Evolutionary conservation across 2,888 invertebrate species (phyloP).

Genomic region (Hirtodrosophila trivittata): DNA sequence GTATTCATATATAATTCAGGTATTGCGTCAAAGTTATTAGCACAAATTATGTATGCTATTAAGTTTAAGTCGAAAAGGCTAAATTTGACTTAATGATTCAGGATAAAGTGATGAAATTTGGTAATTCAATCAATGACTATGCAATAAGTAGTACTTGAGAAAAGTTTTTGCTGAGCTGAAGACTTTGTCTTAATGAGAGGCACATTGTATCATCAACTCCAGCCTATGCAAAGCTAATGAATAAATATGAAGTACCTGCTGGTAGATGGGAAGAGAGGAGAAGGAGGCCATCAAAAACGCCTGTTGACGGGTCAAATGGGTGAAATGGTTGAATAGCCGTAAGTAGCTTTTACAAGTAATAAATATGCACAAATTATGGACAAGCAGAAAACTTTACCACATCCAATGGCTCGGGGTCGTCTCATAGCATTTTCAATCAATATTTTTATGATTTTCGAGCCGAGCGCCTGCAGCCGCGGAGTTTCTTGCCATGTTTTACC

Average conservation of each 20-base stretch:
- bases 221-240: conserved; percentile 27
- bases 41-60: conserved; percentile 10
- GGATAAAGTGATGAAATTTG: conserved; percentile 34
- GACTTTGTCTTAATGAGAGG: conserved; percentile 16
- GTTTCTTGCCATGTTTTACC: background rate
- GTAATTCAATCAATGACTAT: conserved; percentile 30
- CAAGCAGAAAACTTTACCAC: conserved; percentile 24
- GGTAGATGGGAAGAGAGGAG: too few species aligned
- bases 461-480: conserved; percentile 3
- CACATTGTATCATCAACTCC: conserved; percentile 4
- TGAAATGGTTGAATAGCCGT: background rate
- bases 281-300: background rate
- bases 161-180: conserved; percentile 28
- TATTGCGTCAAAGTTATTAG: conserved; percentile 8
- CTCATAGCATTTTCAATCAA: conserved; percentile 42
- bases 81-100: conserved; percentile 10
- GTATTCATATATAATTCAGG: conserved; percentile 15
- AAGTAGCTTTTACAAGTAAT: conserved; percentile 18
- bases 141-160: conserved; percentile 23
- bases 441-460: conserved; percentile 47
- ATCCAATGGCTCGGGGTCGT: conserved; percentile 1
- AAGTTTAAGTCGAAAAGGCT: conserved; percentile 4
- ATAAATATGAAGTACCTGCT: conserved; percentile 28
- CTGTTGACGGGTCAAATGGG: conserved; percentile 6
- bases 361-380: conserved; percentile 47